Conservation (phyloP, 2,797 vertebrate genomes). For the Lepus townsendii region DNA sequence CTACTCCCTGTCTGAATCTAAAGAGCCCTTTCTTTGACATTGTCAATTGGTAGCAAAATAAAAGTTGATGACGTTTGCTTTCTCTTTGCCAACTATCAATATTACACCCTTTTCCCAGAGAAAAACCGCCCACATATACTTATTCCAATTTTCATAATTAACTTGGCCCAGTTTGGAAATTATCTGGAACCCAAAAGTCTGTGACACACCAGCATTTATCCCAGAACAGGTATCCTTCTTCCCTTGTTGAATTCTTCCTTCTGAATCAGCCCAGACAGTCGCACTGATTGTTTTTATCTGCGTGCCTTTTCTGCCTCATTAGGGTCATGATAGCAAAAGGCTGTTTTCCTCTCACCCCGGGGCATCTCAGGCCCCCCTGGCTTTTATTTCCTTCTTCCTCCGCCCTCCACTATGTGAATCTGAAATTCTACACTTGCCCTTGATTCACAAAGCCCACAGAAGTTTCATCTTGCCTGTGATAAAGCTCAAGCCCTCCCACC, state of each 20-base stretch:
- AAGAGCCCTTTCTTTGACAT: conserved; percentile 51
- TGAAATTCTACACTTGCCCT: conserved; percentile 38
- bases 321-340: neutral
- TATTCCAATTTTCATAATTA: conserved; percentile 12
- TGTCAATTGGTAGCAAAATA: conserved; percentile 48
- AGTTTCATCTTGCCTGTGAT: neutral
- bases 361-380: conserved; percentile 2
- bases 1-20: neutral
- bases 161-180: conserved; percentile 15
- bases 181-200: neutral
- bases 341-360: neutral
- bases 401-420: neutral
- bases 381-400: conserved; percentile 21
- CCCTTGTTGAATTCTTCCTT: neutral
- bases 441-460: conserved; percentile 14
- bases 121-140: neutral
- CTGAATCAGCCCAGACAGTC: neutral
- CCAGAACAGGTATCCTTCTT: neutral
- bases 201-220: neutral
- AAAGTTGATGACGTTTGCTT: neutral
- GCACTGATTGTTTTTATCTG: neutral
- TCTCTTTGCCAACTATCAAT: conserved; percentile 19
- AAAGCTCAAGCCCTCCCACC: neutral
- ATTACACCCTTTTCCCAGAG: neutral
- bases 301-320: conserved; percentile 20